Percentiles rank a stretch among this genome's conserved stretches.
Evolutionary conservation across 2,888 invertebrate species (phyloP).

Genomic region (Cybosia mesomella): DNA sequence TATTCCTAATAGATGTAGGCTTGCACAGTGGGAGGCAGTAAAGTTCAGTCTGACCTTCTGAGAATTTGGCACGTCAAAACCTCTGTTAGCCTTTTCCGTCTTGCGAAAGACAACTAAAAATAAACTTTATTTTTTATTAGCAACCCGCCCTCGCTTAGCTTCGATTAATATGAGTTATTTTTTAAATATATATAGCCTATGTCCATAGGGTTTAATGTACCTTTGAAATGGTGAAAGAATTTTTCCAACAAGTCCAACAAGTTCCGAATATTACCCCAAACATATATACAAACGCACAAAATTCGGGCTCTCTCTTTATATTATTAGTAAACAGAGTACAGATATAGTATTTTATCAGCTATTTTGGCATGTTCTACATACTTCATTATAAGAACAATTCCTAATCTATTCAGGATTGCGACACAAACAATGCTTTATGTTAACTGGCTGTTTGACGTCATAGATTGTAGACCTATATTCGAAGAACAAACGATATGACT

Average conservation of each 20-base stretch:
- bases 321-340: too few relatives aligned
- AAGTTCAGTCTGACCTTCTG: not conserved
- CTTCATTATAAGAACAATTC: conserved; percentile 13
- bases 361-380: not conserved
- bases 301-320: too few relatives aligned
- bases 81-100: not conserved
- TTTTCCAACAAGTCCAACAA: too few relatives aligned
- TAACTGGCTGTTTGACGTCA: conserved; percentile 42
- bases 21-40: not conserved
- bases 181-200: too few relatives aligned
- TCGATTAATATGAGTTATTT: too few relatives aligned
- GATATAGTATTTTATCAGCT: too few relatives aligned
- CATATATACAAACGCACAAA: too few relatives aligned
- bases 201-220: too few relatives aligned
- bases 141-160: too few relatives aligned
- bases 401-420: conserved; percentile 26
- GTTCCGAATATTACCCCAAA: too few relatives aligned
- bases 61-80: not conserved
- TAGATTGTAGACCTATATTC: conserved; percentile 21
- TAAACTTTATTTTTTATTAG: not conserved
- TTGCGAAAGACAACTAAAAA: not conserved
- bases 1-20: not conserved
- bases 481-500: conserved; percentile 24
- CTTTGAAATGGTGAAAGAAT: too few relatives aligned
- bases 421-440: conserved; percentile 34